These are phyloP conservation scores for Poecilia gillii DNA, from an alignment of 2,797 vertebrate genomes.

Conservation along the genomic window DNA sequence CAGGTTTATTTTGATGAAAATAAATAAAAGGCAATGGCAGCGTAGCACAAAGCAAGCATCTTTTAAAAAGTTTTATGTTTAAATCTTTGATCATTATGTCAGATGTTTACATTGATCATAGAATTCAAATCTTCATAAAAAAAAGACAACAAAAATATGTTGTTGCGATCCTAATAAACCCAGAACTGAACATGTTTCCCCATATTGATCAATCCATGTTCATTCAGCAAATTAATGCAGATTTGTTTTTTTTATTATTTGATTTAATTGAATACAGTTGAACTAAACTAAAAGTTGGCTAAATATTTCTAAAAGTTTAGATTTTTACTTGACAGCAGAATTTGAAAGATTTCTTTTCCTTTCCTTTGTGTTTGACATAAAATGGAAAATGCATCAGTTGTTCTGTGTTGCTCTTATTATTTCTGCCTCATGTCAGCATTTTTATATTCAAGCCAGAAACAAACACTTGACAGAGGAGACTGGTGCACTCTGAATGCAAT, in stretches of 20 bases:
- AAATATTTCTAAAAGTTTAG: neutral
- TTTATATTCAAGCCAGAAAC: slow-evolving; percentile 43
- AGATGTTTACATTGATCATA: neutral
- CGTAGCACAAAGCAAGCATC: neutral
- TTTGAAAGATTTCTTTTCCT: slow-evolving; percentile 3
- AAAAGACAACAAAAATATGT: neutral
- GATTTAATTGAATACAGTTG: neutral
- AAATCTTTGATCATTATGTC: neutral
- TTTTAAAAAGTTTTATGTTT: neutral
- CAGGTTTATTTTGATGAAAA: neutral
- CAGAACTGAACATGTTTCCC: neutral
- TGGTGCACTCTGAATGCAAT: neutral
- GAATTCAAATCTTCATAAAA: neutral
- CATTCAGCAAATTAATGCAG: neutral
- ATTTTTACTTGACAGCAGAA: slow-evolving; percentile 54
- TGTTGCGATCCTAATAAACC: neutral
- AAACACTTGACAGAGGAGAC: slow-evolving; percentile 25
- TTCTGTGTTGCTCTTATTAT: slow-evolving; percentile 33
- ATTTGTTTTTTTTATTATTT: neutral
- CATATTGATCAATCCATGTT: neutral
- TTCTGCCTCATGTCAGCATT: slow-evolving; percentile 39
- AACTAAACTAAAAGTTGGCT: neutral
- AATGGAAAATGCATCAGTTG: slow-evolving; percentile 30
- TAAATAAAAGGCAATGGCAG: neutral
- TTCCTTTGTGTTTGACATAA: slow-evolving; percentile 18